Base-by-base conservation (phyloP, 2,888 invertebrate species). In the Drosophila incognita region DNA sequence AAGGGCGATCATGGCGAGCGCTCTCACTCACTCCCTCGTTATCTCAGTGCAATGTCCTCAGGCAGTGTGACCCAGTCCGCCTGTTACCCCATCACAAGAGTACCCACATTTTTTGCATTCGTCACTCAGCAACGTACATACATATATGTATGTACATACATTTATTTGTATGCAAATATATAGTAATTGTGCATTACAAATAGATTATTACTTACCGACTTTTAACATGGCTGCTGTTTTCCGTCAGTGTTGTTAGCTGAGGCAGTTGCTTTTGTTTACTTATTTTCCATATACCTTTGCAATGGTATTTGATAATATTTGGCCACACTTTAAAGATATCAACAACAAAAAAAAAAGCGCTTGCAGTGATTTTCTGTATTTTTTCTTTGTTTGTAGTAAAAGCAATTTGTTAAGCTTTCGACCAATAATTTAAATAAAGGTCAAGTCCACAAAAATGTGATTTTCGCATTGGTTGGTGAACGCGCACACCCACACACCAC, bases 1-100 rank as follows among this genome's bases (percentile, higher is more conserved):
- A 89, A 84, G 89, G 83, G 83, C 89, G 61, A 71, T 35, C 73
- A 58, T 53, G 24, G 40, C 40, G 53, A 24, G 15, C 31, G 31
- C 38, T 53, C 36, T 49, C 24, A 29, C 31, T 2, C 31, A 35
- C 53, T 21, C 38, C 15, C 48, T 52, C 24, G 7, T 46, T 48
- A 8, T 35, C 11, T 0, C 21, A 27, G 10, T 18, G n/a, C 40
- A 42, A 27, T 52, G 52, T 33, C 27, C 15, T 38, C 56, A 36
- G 33, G 24, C 21, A 42, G 38, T 42, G 57, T 13, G 52, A 29
- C 52, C 33, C 40, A 61, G 21, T 46, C 46, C 46, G 13, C 54
- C 72, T 54, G 71, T 70, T 46, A 52, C 51, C 29, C n/a, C 5
- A 11, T 8, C 40, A 5, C 11, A 40, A 27, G 42, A 35, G 36